phyloP scores from a whole-genome alignment of 2,113 vertebrate species.

The Eulacestoma nigropectus region DNA sequence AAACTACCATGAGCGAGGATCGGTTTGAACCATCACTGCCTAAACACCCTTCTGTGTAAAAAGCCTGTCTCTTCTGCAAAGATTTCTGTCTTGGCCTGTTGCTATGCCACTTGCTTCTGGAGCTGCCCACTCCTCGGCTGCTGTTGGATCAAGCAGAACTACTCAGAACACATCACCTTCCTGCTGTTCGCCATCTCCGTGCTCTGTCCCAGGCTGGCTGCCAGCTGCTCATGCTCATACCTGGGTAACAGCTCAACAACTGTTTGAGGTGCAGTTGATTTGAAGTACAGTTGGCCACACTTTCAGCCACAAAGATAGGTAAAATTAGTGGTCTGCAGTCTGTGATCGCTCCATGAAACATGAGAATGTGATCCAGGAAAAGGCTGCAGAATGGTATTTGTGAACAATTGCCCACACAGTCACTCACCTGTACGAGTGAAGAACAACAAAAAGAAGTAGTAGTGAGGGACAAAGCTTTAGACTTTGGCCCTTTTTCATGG shows the following conservation, averaged over 20 bases:
- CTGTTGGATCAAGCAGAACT: neutral
- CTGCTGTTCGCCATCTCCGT: neutral
- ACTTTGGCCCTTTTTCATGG: neutral
- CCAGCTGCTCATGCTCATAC: neutral
- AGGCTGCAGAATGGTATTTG: neutral
- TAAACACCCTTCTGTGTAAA: neutral
- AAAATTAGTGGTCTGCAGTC: rapidly evolving
- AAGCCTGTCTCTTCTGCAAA: neutral
- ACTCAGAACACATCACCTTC: neutral
- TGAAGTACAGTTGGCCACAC: neutral
- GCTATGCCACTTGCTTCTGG: neutral
- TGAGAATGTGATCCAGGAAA: neutral
- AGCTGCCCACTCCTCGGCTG: neutral
- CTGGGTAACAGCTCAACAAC: neutral
- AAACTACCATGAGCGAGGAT: rapidly evolving
- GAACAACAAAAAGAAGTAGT: neutral
- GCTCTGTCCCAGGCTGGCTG: neutral
- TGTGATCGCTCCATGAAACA: neutral
- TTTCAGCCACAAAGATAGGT: neutral
- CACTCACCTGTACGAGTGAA: neutral
- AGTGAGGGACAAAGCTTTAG: neutral
- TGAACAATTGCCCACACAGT: neutral
- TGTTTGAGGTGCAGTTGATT: neutral
- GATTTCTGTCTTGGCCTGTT: neutral
- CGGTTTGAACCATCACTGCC: neutral